Evolutionary conservation across 35 echinoderm and acorn worm genomes (phyloP).

Genomic region (Ophioderma brevispina): DNA sequence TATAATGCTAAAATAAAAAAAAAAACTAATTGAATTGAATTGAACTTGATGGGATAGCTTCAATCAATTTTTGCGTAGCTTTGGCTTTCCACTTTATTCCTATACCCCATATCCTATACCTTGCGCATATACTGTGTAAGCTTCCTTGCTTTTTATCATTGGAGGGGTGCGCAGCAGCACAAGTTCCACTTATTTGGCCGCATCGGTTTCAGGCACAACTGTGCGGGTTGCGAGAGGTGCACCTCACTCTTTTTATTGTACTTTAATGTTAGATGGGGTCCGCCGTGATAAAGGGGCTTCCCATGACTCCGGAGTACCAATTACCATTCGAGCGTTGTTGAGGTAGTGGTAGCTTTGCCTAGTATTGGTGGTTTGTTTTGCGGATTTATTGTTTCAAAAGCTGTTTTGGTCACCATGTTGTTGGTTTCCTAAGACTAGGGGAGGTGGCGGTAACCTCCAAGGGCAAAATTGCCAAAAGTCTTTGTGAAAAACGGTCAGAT

Average conservation of each 20-base stretch:
- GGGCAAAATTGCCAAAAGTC: neutral
- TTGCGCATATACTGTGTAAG: neutral
- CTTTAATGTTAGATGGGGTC: neutral
- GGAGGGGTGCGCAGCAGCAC: neutral
- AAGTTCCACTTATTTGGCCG: neutral
- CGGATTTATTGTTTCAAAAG: neutral
- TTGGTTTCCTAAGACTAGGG: conserved; percentile 16
- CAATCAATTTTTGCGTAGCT: neutral
- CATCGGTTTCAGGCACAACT: neutral
- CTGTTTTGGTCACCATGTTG: neutral
- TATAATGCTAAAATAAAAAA: no score
- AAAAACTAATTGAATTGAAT: no score
- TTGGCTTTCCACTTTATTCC: no score
- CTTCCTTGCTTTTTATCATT: neutral
- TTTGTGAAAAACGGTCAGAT: no score
- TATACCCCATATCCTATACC: neutral
- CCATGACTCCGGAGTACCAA: neutral
- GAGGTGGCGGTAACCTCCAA: neutral
- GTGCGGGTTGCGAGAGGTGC: neutral
- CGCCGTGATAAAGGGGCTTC: neutral
- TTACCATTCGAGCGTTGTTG: neutral
- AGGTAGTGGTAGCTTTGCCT: neutral
- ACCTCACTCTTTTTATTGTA: neutral
- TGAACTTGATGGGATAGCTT: no score
- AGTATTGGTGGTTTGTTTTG: neutral